These are phyloP conservation scores for Acanthococcus lagerstroemiae DNA, from an alignment of 2,888 invertebrate genomes.

Conservation along the genomic window DNA sequence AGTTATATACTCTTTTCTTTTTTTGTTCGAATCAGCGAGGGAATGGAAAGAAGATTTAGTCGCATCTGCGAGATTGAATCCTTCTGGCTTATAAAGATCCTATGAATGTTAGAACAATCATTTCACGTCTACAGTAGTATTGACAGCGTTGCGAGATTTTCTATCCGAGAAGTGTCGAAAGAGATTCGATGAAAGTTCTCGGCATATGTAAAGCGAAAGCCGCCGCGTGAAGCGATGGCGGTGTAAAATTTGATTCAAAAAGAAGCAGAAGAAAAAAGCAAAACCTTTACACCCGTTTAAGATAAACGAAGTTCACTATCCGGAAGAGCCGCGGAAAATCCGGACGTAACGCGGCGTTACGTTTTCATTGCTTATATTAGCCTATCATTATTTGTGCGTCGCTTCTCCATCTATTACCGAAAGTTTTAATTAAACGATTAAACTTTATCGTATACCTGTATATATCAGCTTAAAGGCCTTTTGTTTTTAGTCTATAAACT, in stretches of 20 bases:
- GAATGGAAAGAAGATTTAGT: no score
- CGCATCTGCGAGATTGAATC: no score
- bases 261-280: no score
- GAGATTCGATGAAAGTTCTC: no score
- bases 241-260: background rate
- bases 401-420: background rate
- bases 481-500: conserved; percentile 27
- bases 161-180: no score
- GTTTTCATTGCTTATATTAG: conserved; percentile 1
- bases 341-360: conserved; percentile 6
- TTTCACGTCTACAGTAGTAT: no score
- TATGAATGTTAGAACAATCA: no score
- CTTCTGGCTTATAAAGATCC: no score
- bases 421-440: conserved; percentile 31
- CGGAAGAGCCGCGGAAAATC: background rate
- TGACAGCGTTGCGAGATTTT: no score
- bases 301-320: background rate
- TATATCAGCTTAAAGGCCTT: conserved; percentile 13
- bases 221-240: background rate
- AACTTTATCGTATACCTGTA: conserved; percentile 26
- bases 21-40: no score
- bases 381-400: conserved; percentile 5
- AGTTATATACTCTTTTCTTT: no score
- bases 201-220: no score
- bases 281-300: background rate